Evolutionary conservation across 2,797 vertebrate genomes (phyloP), one percentile per base, ranked within the genome.

Genomic region (Pangasius larnaudii): DNA sequence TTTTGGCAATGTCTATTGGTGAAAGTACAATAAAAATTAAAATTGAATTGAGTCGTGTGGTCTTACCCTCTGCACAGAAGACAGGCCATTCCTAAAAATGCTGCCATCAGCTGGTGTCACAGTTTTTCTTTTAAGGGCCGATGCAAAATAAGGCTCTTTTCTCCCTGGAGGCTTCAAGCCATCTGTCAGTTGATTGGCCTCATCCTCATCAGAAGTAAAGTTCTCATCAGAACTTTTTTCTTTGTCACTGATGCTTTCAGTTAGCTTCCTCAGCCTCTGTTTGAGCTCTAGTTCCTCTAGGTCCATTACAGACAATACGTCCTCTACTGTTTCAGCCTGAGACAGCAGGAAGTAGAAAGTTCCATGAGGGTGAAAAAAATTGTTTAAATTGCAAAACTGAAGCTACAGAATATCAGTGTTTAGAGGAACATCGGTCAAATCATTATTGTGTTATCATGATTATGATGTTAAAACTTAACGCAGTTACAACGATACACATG

Each of bases 201-300:
- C 86, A 0, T 97, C 97, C 46, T 98, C 98, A 0, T 97, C 96
- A 0, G 97, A 97, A 0, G 95, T 96, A 9, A 94, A 53, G 33
- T 94, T 69, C 30, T 69, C 67, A 36, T 69, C 42, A 75, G 72
- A 75, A 49, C 72, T 7, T 27, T 75, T 49, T 75, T 49, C 96
- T 36, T 96, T 96, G 90, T 98, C 97, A 0, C 97, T 98, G 92
- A 98, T 92, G 89, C 96, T 95, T 89, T 96, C 94, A 14, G 97
- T 96, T 91, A 98, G 87, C 89, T 97, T 93, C 53, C 96, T 94
- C 85, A 98, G 95, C 91, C 96, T 98, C 90, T 92, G 95, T 81
- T 95, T 97, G 39, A 99, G 93, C 49, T 95, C 93, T 88, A 95
- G 95, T 86, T 98, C 97, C 89, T 98, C 97, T 0, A 90, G 30